Evolutionary conservation across 53 echinoderm and acorn worm species (phyloP), one percentile per base, ranked within the genome.

Genomic region (Paracentrotus lividus): DNA sequence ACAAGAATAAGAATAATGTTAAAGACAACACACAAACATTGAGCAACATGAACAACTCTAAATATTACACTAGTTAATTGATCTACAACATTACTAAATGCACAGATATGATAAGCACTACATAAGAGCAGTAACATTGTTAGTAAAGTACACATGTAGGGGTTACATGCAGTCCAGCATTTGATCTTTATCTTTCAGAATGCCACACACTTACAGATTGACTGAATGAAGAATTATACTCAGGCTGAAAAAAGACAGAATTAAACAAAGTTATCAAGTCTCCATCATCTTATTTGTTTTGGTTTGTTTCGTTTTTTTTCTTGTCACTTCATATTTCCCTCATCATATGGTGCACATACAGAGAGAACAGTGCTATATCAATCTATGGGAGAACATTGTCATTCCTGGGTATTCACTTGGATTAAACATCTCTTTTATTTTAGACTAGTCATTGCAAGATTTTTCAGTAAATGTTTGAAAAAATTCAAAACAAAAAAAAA

Each of bases 191-290:
- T 47, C n/a, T 2, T 10, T 1, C 12, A 81, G 8, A 8, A 47
- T n/a, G 26, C 13, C 81, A 81, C 81, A 81, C 56, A 97, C 97
- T 97, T 97, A 97, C 97, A 93, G 95, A 87, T 68, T 96, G 92
- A 94, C 85, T 89, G 95, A 94, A 97, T 94, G 93, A 57, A 94
- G 97, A 88, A 94, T 97, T 96, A 94, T 93, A 95, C 92, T 69
- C 72, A 93, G 97, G 97, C 97, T 97, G 95, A 86, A 93, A 92
- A 92, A 93, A 96, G 93, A 92, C 91, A 95, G 86, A 55, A 86
- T 55, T 36, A 86, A 53, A 86, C 81, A 45, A 47, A 8, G 47
- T 81, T 2, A 81, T 45, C 45, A 47, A 15, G 26, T 81, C 10
- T 81, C 20, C 4, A 38, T 60, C 38, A 10, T 88, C 27, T 42